Evolutionary conservation across 2,113 vertebrate genomes (phyloP), one percentile per base, ranked within the genome.

Genomic region (Elachura formosa): DNA sequence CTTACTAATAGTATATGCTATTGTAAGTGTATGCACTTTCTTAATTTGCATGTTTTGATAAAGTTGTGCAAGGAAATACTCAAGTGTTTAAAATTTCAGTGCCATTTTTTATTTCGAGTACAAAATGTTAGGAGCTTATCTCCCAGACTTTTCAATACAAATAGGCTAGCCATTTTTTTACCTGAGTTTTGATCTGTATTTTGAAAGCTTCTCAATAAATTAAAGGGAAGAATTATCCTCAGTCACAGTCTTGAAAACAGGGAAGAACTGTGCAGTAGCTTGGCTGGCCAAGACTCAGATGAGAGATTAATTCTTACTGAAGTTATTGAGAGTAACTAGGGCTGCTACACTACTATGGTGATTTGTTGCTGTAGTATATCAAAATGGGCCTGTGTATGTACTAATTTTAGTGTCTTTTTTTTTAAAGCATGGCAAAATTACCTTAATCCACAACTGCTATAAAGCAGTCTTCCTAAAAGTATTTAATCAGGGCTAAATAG

Each of bases 301-400:
- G 61, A 83, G 64, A 59, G 56, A 48, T 41, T 16, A 93, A 93
- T 94, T 96, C 94, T 28, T 17, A 5, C 63, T 71, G 88, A 87
- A 78, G 76, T 83, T 68, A 56, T 24, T 43, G 40, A 73, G 76
- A 85, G 91, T 97, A 97, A 96, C 83, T 80, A 95, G 92, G 95
- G 79, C 85, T 63, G 41, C 93, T 43, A 58, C 61, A 89, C 92
- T 96, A 96, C 96, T 90, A 26, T 94, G 87, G 95, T 78, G 94
- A 97, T 93, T 83, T 95, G 74, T 83, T 92, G 90, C 90, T 71
- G 87, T 86, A 77, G 24, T 89, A n/a, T 63, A 46, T 87, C 73
- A 95, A 94, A 90, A 84, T 31, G 56, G 33, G 55, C 91, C 61
- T 78, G 76, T 51, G 68, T 41, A 67, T 20, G 9, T 49, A 74